phyloP scores from a whole-genome alignment of 2,797 vertebrate species.

The Eulemur albifrons region DNA sequence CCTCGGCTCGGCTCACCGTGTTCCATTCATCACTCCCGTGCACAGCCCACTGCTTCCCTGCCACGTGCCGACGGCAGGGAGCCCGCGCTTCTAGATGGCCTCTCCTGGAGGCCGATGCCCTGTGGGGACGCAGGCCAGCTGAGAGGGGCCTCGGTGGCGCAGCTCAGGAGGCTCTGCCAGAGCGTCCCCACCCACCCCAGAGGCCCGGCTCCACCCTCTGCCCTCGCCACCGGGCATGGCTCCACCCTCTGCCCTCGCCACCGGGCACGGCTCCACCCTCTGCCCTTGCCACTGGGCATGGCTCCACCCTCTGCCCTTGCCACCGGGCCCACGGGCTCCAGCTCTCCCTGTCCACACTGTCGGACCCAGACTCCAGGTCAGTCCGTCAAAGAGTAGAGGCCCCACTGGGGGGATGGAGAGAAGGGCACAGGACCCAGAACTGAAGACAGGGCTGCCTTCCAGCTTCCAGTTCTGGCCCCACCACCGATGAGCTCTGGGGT shows the following conservation, averaged over 20 bases:
- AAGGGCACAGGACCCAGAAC: neutral
- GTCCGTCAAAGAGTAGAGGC: neutral
- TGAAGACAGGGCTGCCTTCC: neutral
- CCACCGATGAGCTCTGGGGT: neutral
- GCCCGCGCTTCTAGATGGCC: neutral
- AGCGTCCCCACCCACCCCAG: neutral
- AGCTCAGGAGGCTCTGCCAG: neutral
- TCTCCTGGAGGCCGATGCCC: neutral
- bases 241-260: neutral
- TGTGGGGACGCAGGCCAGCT: fast-evolving
- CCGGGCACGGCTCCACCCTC: too few relatives aligned
- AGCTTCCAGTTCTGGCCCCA: neutral
- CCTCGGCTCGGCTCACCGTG: neutral
- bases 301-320: too few relatives aligned
- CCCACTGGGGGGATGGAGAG: fast-evolving
- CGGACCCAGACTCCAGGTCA: neutral
- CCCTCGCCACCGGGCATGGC: too few relatives aligned
- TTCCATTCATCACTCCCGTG: neutral
- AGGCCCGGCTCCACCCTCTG: neutral
- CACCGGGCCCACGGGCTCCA: too few relatives aligned
- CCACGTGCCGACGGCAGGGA: neutral
- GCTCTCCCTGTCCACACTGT: neutral
- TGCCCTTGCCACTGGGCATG: too few relatives aligned
- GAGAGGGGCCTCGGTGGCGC: neutral
- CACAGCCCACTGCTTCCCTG: neutral